phyloP scores from a whole-genome alignment of 2,888 invertebrate genomes.

The Trimorus sp. region DNA sequence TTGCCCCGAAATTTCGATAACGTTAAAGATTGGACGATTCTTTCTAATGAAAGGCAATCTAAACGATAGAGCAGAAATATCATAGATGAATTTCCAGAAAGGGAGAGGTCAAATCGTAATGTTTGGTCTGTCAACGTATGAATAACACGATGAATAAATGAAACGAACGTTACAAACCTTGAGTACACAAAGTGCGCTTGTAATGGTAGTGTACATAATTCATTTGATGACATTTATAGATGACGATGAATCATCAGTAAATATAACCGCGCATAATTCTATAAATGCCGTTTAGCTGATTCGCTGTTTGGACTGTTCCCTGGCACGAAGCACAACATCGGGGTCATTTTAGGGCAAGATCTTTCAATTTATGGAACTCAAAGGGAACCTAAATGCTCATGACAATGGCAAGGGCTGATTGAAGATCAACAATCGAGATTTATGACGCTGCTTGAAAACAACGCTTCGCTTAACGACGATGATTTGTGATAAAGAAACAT shows the following conservation, averaged over 20 bases:
- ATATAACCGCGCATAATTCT: slow-evolving; percentile 14
- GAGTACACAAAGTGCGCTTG: slow-evolving; percentile 2
- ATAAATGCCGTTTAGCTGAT: slow-evolving; percentile 3
- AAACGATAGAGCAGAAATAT: no score
- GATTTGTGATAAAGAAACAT: no score
- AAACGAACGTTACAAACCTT: slow-evolving; percentile 4
- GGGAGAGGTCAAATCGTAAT: not conserved
- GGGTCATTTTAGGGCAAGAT: not conserved
- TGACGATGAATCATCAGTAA: slow-evolving; percentile 12
- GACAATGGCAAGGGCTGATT: no score
- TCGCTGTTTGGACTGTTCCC: not conserved
- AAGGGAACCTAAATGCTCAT: no score
- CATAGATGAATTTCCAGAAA: not conserved
- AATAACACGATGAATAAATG: slow-evolving; percentile 1
- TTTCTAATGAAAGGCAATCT: no score
- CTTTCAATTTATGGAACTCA: not conserved
- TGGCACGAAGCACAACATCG: not conserved
- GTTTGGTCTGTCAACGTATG: not conserved
- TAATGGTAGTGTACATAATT: slow-evolving; percentile 5
- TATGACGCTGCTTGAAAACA: no score
- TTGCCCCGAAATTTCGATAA: no score
- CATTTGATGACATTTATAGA: slow-evolving; percentile 21
- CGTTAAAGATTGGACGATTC: no score
- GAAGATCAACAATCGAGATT: no score
- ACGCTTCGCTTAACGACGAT: no score